Base-by-base conservation (phyloP, 2,113 vertebrate genomes). In the Mirza zaza region DNA sequence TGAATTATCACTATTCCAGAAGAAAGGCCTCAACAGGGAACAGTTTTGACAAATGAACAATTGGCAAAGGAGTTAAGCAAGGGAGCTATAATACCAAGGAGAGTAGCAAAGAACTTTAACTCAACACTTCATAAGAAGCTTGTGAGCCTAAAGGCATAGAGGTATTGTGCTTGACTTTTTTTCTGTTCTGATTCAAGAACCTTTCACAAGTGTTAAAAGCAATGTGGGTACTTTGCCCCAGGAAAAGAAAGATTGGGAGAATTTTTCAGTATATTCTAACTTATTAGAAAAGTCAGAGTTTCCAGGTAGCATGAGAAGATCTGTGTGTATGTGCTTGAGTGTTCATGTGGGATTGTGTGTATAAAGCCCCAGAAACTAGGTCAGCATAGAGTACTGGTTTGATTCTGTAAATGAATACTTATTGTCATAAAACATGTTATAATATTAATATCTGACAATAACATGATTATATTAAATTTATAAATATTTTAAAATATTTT, bases 291-390 rank as follows among this genome's bases (percentile, higher is more conserved):
- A 3, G 13, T 32, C 6, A 14, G 34, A n/a, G 7, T 67, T 92
- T 87, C 18, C 32, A 63, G 71, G 50, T 5, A 68, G 8, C 23
- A 29, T 42, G 63, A 65, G 61, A 71, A 25, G 25, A 52, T 20
- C 3, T 32, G 17, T 68, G 0, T 75, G 5, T 52, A 32, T 20
- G 27, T 42, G 23, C 82, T n/a, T 34, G 15, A 67, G 10, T 75
- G 34, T 52, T 25, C 55, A 1, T 2, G 14, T 12, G n/a, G 70
- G 2, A 42, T 0, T 32, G 32, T 84, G 25, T 21, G 5, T 27
- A 18, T 29, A 52, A 77, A 71, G 12, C 12, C 8, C 39, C 11
- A 87, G 32, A 71, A 93, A 12, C 1, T 13, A 89, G 3, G 52
- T 20, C 3, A 73, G 8, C 4, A 7, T 0, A 13, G 9, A n/a